Conservation (phyloP, 2,113 vertebrate genomes). For the Elephas maximus region DNA sequence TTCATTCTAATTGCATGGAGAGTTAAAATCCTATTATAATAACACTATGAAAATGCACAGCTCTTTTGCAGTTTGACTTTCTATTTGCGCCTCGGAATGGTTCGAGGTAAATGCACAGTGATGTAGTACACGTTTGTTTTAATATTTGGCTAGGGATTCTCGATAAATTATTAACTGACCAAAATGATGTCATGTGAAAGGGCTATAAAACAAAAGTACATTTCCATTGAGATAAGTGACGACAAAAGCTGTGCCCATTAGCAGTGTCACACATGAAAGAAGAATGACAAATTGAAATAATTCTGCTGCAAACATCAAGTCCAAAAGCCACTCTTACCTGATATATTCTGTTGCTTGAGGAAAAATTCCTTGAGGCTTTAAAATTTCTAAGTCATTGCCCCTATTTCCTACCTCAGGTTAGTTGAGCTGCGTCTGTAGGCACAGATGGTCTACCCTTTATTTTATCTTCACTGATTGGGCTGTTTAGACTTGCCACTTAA, state of each 20-base stretch:
- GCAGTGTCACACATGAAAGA: background rate
- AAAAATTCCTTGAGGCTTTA: constrained; percentile 62
- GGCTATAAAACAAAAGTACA: constrained; percentile 73
- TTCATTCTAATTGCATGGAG: constrained; percentile 74
- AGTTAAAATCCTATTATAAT: constrained; percentile 77
- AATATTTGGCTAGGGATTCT: constrained; percentile 68
- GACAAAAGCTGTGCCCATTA: constrained; percentile 62
- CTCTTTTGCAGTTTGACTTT: constrained; percentile 70
- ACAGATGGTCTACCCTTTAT: constrained; percentile 63
- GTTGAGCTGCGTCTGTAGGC: constrained; percentile 51
- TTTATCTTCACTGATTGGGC: constrained; percentile 49
- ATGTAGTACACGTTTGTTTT: constrained; percentile 63
- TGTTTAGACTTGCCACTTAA: constrained; percentile 45
- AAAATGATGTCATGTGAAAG: constrained; percentile 42
- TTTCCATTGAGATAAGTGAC: constrained; percentile 58
- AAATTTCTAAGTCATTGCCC: constrained; percentile 57
- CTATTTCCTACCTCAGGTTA: constrained; percentile 49
- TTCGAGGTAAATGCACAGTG: constrained; percentile 9
- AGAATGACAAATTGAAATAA: constrained; percentile 70
- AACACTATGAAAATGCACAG: constrained; percentile 60
- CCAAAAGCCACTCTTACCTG: constrained; percentile 31
- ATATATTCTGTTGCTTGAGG: constrained; percentile 53
- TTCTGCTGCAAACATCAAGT: constrained; percentile 18
- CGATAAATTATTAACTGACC: constrained; percentile 77
- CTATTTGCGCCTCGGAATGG: constrained; percentile 21